Conservation (phyloP, 2,888 invertebrate genomes). For the Diloba caeruleocephala region DNA sequence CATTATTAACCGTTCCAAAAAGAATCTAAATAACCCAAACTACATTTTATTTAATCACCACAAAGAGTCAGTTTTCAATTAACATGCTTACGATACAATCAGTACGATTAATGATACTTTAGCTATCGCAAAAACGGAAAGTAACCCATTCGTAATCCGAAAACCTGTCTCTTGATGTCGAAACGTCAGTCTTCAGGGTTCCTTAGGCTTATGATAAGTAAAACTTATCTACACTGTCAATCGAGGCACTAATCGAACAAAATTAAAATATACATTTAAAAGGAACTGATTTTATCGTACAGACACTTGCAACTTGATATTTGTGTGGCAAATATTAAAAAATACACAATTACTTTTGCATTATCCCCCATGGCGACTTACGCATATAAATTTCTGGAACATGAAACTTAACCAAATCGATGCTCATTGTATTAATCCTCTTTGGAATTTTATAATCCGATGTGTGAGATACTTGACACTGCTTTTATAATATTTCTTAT, state of each 20-base stretch:
- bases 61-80: constrained; percentile 67
- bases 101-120: constrained; percentile 71
- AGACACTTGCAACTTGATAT: constrained; percentile 37
- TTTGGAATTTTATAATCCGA: constrained; percentile 69
- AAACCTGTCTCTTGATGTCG: constrained; percentile 61
- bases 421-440: constrained; percentile 64
- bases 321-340: constrained; percentile 20
- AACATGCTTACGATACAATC: constrained; percentile 69
- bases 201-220: constrained; percentile 38
- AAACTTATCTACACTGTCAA: constrained; percentile 29
- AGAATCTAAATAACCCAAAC: constrained; percentile 24
- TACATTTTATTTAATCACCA: constrained; percentile 42
- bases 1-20: constrained; percentile 5
- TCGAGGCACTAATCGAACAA: constrained; percentile 21
- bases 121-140: constrained; percentile 70
- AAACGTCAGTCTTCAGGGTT: constrained; percentile 50
- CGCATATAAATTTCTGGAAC: constrained; percentile 51
- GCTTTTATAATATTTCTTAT: constrained; percentile 37
- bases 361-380: constrained; percentile 44
- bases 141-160: constrained; percentile 61
- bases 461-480: constrained; percentile 51
- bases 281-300: constrained; percentile 26
- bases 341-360: constrained; percentile 18
- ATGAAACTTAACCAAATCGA: constrained; percentile 52
- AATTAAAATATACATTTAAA: constrained; percentile 25